phyloP scores from a whole-genome alignment of 2,888 invertebrate genomes.

The Phrixothrix hirtus region DNA sequence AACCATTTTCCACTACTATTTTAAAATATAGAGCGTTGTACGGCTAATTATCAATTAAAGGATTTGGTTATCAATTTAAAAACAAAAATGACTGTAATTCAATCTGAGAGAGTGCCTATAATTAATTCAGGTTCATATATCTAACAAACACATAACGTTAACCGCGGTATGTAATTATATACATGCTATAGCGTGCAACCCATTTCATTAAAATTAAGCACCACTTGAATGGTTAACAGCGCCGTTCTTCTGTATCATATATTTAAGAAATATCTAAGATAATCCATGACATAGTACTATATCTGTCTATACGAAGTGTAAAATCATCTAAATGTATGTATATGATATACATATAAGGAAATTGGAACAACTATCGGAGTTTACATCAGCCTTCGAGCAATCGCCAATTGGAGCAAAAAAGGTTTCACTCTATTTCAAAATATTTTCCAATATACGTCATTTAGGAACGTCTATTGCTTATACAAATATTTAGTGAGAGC shows the following conservation, averaged over 20 bases:
- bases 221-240: constrained; percentile 20
- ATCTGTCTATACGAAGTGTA: constrained; percentile 14
- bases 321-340: too few species aligned
- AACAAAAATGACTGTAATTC: constrained; percentile 5
- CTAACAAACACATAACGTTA: constrained; percentile 29
- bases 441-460: constrained; percentile 11
- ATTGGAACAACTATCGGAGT: constrained; percentile 17
- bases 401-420: constrained; percentile 9
- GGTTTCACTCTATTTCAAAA: constrained; percentile 4
- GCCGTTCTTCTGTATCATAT: constrained; percentile 20
- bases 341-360: constrained; percentile 7
- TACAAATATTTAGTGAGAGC: too few species aligned
- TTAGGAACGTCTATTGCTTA: constrained; percentile 1
- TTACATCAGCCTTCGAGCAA: constrained; percentile 17
- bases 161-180: constrained; percentile 33
- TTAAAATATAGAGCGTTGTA: too few species aligned
- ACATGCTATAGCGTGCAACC: constrained; percentile 29
- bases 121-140: constrained; percentile 31
- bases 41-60: too few species aligned
- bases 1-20: too few species aligned
- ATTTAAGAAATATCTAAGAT: constrained; percentile 19
- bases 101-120: constrained; percentile 22
- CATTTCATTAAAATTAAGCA: constrained; percentile 27
- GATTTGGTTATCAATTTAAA: not conserved
- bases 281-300: constrained; percentile 5